A percentile compares a stretch with the other conserved stretches of the same genome.
Evolutionary conservation across 2,113 vertebrate species (phyloP).

Genomic region (Rafetus swinhoei): DNA sequence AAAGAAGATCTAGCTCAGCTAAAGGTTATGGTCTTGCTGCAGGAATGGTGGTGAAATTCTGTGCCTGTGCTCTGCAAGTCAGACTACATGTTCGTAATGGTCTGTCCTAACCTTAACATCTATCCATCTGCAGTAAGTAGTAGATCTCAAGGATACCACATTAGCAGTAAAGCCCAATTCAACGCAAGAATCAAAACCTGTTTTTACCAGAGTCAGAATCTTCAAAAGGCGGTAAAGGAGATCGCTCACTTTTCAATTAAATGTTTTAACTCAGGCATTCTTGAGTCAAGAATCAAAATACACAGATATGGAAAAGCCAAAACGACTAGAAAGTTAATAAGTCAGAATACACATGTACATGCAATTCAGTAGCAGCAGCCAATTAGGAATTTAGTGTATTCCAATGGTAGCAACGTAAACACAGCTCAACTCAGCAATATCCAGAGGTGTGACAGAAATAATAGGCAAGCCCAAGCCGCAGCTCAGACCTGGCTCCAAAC

Average conservation of each 20-base stretch:
- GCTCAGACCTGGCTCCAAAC: neutral
- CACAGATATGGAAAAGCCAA: conserved; percentile 1
- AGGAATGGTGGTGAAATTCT: neutral
- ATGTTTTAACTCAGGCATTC: conserved; percentile 8
- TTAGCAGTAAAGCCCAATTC: neutral
- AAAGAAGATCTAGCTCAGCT: neutral
- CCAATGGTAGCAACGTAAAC: neutral
- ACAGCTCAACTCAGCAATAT: neutral
- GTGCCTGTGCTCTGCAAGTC: neutral
- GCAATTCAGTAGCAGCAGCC: conserved; percentile 23
- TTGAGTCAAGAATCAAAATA: conserved; percentile 24
- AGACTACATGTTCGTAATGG: neutral
- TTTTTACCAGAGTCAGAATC: neutral
- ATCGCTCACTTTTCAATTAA: neutral
- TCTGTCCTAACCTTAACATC: neutral
- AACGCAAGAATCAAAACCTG: rapidly evolving
- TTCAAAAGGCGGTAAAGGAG: neutral
- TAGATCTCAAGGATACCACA: neutral
- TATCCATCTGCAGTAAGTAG: neutral
- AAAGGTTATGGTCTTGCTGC: neutral
- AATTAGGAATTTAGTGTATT: neutral
- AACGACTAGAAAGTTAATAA: neutral
- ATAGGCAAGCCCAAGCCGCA: neutral
- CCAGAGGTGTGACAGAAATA: neutral
- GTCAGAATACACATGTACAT: neutral